Evolutionary conservation across 2,797 vertebrate species (phyloP).

Genomic region (Tarsius wallacei): DNA sequence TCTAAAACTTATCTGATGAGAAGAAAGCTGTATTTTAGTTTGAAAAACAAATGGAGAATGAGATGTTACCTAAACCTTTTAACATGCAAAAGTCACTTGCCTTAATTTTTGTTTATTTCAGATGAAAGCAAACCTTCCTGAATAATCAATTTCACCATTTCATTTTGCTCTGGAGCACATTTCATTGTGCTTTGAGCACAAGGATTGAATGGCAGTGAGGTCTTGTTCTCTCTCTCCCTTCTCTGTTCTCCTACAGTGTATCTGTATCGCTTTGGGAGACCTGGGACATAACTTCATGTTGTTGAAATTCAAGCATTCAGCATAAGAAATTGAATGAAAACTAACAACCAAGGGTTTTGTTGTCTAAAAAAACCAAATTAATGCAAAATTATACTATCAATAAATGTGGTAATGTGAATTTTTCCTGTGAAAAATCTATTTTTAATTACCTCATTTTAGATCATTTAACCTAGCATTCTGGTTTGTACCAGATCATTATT

Average conservation of each 20-base stretch:
- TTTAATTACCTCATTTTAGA: neutral
- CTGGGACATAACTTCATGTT: neutral
- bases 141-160: neutral
- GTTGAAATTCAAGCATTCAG: neutral
- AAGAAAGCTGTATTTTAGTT: neutral
- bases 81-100: neutral
- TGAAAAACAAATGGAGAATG: constrained; percentile 25
- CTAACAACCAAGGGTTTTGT: neutral
- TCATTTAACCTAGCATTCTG: neutral
- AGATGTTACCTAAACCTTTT: neutral
- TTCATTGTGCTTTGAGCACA: neutral
- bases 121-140: neutral
- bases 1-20: neutral
- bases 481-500: neutral
- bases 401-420: constrained; percentile 35
- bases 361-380: neutral
- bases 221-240: neutral
- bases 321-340: neutral
- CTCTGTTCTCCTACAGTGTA: neutral
- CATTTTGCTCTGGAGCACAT: neutral
- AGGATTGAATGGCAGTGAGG: neutral
- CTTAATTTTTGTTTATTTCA: neutral
- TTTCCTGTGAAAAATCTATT: constrained; percentile 40
- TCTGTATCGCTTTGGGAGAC: constrained; percentile 27
- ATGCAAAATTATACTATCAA: neutral